Conservation (phyloP, 2,113 vertebrate genomes). For the Vulpes vulpes region DNA sequence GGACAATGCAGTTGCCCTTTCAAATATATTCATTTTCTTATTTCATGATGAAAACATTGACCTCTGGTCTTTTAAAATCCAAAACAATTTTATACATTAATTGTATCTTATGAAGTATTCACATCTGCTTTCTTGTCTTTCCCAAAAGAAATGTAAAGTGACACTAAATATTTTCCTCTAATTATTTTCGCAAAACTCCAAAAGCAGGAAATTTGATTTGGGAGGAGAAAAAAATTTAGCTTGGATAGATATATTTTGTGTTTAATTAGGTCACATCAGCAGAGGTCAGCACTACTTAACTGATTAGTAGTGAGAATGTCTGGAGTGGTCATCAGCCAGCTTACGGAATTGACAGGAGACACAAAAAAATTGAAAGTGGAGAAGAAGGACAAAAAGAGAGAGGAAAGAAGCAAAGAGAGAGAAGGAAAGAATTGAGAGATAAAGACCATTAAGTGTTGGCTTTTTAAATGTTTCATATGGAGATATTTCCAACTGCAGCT, state of each 20-base stretch:
- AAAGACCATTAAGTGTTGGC: background rate
- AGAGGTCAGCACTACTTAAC: background rate
- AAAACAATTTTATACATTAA: background rate
- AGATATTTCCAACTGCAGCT: background rate
- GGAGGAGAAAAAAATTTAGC: background rate
- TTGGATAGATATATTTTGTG: background rate
- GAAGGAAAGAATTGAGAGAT: background rate
- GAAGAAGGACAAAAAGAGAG: background rate
- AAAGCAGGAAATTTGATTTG: constrained; percentile 3
- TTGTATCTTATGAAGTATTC: background rate
- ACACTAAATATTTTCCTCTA: background rate
- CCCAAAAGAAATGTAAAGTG: background rate
- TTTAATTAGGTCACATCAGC: background rate
- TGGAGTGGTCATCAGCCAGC: background rate
- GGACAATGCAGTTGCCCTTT: background rate
- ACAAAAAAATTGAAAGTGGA: background rate
- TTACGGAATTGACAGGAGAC: background rate
- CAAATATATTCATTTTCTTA: background rate
- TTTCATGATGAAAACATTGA: background rate
- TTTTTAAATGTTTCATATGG: constrained; percentile 32
- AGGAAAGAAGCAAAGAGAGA: background rate
- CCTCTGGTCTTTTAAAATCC: constrained; percentile 4
- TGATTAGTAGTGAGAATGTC: background rate
- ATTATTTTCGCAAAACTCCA: constrained; percentile 7
- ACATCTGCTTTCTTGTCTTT: background rate